Conservation (phyloP, 2,113 vertebrate species). For the Gobius niger region DNA sequence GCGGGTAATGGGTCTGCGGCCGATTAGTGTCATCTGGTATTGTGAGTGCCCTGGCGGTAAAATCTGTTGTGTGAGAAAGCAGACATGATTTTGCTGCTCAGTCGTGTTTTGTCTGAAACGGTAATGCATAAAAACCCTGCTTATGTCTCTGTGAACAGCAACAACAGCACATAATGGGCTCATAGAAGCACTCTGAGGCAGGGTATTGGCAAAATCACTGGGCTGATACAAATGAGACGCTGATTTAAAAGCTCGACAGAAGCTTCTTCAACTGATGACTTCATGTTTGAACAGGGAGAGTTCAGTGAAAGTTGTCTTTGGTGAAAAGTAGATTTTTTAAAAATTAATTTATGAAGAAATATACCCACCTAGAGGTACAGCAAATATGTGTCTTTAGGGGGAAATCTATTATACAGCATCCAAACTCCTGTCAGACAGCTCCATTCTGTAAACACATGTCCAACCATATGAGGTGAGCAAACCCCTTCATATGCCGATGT, state of each 20-base stretch:
- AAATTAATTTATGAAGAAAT: no score
- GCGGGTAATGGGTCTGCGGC: not conserved
- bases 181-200: not conserved
- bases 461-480: no score
- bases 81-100: not conserved
- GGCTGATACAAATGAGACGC: not conserved
- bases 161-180: constrained; percentile 1
- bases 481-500: no score
- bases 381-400: no score
- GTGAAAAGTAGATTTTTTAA: not conserved
- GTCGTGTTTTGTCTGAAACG: constrained; percentile 2
- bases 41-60: not conserved
- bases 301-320: not conserved
- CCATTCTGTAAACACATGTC: no score
- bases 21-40: constrained; percentile 3
- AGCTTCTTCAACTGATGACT: not conserved
- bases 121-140: constrained; percentile 2
- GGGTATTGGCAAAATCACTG: constrained; percentile 1
- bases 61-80: not conserved
- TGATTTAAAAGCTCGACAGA: not conserved
- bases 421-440: no score
- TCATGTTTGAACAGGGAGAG: not conserved
- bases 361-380: no score
- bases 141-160: constrained; percentile 4
- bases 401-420: no score